phyloP scores from a whole-genome alignment of 1,140 invertebrate genomes.

The Zaprionus lachaisei region DNA sequence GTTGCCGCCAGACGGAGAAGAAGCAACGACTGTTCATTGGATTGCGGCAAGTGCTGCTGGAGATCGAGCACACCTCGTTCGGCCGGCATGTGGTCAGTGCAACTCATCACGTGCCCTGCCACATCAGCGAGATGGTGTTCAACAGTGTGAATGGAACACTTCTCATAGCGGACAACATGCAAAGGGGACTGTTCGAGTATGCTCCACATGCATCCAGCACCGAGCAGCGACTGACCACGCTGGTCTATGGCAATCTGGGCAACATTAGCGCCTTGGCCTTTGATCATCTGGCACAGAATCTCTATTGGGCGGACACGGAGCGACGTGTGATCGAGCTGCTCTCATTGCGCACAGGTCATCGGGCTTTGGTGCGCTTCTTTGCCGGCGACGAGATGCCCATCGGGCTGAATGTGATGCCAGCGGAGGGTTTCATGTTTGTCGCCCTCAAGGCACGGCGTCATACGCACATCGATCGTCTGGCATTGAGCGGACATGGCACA shows the following conservation, averaged over 20 bases:
- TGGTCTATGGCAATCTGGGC: conserved; percentile 85
- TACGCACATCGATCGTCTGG: conserved; percentile 87
- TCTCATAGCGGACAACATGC: conserved; percentile 86
- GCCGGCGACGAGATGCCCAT: conserved; percentile 86
- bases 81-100: conserved; percentile 84
- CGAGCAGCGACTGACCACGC: conserved; percentile 53
- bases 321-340: conserved; percentile 87
- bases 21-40: conserved; percentile 84
- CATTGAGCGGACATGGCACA: conserved; percentile 86
- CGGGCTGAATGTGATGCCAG: conserved; percentile 87
- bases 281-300: conserved; percentile 88
- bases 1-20: conserved; percentile 85
- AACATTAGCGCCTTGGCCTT: conserved; percentile 88
- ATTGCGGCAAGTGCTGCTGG: conserved; percentile 77
- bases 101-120: conserved; percentile 79
- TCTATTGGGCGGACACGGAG: conserved; percentile 88
- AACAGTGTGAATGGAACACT: conserved; percentile 85
- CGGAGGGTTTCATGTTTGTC: conserved; percentile 90
- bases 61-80: conserved; percentile 85
- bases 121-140: conserved; percentile 84
- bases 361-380: conserved; percentile 86
- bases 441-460: conserved; percentile 85
- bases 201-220: conserved; percentile 76
- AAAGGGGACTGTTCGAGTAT: conserved; percentile 83
- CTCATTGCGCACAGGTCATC: conserved; percentile 86